These are phyloP conservation scores for Anoura caudifer DNA, from an alignment of 2,113 vertebrate genomes.

Conservation along the genomic window DNA sequence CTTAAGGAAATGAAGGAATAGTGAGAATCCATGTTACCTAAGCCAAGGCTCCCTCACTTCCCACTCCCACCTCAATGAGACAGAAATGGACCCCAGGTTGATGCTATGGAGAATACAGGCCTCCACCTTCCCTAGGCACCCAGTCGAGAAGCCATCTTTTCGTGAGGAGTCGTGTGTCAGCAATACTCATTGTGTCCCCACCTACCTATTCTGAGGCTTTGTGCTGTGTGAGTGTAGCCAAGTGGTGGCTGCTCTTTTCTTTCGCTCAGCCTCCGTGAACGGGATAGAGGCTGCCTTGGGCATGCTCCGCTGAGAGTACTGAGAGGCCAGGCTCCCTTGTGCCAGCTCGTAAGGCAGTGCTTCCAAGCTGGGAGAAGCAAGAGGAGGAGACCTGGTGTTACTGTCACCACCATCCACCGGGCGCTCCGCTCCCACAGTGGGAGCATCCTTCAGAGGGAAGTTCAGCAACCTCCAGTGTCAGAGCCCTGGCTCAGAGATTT, in stretches of 20 bases:
- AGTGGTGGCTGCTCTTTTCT: background rate
- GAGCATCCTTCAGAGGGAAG: background rate
- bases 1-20: background rate
- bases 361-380: background rate
- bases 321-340: background rate
- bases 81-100: background rate
- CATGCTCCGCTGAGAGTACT: background rate
- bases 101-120: background rate
- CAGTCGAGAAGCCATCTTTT: background rate
- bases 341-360: background rate
- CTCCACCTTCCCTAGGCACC: rapidly evolving
- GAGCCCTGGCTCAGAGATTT: background rate
- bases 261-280: background rate
- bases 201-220: background rate
- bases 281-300: background rate
- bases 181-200: background rate
- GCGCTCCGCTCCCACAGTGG: background rate
- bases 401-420: background rate
- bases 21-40: background rate
- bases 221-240: background rate
- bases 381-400: background rate
- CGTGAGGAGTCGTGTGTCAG: rapidly evolving
- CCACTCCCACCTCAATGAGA: background rate
- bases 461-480: rapidly evolving
- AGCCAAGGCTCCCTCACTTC: background rate